Conservation (phyloP, 2,797 vertebrate species). For the Zalophus californianus region DNA sequence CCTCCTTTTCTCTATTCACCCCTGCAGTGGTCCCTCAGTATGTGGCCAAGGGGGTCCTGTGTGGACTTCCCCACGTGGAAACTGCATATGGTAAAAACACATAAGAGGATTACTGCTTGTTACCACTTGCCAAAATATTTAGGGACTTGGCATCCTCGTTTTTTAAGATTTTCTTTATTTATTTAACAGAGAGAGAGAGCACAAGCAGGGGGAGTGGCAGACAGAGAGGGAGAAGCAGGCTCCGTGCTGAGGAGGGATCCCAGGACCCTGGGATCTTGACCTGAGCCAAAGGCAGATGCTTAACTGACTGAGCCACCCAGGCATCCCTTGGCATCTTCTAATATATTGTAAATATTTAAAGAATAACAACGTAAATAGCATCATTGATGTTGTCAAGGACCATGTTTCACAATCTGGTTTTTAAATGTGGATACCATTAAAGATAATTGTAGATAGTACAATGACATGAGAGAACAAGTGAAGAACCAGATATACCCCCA, state of each 20-base stretch:
- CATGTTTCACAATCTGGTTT: constrained; percentile 70
- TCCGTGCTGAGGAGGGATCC: no score
- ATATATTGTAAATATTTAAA: constrained; percentile 81
- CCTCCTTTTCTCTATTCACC: neutral
- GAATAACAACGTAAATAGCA: constrained; percentile 75
- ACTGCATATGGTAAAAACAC: neutral
- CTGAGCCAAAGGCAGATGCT: no score
- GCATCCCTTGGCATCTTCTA: constrained; percentile 76
- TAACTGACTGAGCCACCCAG: no score
- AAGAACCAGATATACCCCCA: neutral
- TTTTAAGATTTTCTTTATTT: no score
- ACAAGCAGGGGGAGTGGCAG: no score
- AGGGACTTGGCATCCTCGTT: constrained; percentile 80
- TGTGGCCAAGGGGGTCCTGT: neutral
- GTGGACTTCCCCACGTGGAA: neutral
- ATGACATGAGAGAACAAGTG: no score
- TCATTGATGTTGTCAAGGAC: constrained; percentile 81
- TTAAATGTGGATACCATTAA: constrained; percentile 61
- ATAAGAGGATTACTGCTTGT: constrained; percentile 23
- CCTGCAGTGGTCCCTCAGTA: neutral
- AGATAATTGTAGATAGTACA: neutral
- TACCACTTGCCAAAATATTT: constrained; percentile 83
- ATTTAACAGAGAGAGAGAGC: no score
- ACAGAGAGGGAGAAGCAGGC: no score
- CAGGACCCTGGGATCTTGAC: no score